Evolutionary conservation across 2,888 invertebrate species (phyloP).

Genomic region (Nesidiocoris tenuis): DNA sequence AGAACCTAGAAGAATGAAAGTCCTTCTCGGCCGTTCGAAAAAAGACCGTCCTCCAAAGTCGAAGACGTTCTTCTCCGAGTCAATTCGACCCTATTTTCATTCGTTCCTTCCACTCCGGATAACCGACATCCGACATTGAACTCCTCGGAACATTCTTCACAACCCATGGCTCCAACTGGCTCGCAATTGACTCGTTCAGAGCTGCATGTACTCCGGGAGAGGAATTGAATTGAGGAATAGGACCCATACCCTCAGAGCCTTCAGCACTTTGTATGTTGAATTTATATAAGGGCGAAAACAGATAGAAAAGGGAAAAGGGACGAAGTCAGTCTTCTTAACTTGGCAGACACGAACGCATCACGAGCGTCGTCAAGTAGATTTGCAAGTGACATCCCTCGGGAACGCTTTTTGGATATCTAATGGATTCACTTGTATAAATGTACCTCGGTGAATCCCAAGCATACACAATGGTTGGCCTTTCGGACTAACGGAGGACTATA

Average conservation of each 20-base stretch:
- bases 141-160: not conserved
- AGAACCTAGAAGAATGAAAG: too few species aligned
- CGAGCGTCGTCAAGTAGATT: conserved; percentile 36
- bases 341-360: conserved; percentile 20
- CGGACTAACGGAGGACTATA: not conserved
- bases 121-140: not conserved
- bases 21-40: too few species aligned
- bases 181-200: conserved; percentile 15
- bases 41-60: not conserved
- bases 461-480: conserved; percentile 9
- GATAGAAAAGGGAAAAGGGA: conserved; percentile 13
- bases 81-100: not conserved
- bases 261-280: conserved; percentile 20
- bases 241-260: conserved; percentile 10
- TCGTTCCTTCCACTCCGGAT: not conserved
- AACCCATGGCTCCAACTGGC: not conserved
- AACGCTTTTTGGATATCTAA: conserved; percentile 22
- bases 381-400: conserved; percentile 40
- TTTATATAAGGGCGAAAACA: conserved; percentile 19
- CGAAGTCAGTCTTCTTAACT: conserved; percentile 16
- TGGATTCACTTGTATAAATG: conserved; percentile 37
- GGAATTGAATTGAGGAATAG: conserved; percentile 31
- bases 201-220: not conserved
- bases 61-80: not conserved
- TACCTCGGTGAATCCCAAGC: conserved; percentile 28